These are phyloP conservation scores for Drosophila testacea DNA, from an alignment of 2,888 invertebrate genomes.

Conservation along the genomic window DNA sequence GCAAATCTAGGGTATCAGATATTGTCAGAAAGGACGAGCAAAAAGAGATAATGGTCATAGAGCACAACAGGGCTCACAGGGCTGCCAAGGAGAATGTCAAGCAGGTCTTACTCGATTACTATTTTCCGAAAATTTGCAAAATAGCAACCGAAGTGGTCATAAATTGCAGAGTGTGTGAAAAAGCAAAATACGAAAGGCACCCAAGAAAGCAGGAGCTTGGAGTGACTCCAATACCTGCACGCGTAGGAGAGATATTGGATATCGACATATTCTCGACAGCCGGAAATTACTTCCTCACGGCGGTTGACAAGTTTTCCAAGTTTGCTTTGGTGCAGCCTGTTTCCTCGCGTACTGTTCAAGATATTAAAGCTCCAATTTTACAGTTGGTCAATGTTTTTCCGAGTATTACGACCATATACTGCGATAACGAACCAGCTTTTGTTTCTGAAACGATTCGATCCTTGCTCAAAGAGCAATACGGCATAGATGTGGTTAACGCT, in stretches of 20 bases:
- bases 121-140: conserved; percentile 4
- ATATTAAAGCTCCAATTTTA: neutral
- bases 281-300: neutral
- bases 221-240: neutral
- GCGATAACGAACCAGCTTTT: conserved; percentile 3
- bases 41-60: too few species aligned
- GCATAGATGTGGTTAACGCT: too few species aligned
- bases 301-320: neutral
- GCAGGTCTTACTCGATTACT: too few species aligned
- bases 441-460: too few species aligned
- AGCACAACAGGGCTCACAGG: too few species aligned
- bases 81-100: too few species aligned
- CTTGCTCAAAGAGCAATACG: neutral
- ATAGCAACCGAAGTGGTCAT: neutral
- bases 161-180: too few species aligned
- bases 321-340: neutral
- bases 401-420: conserved; percentile 1
- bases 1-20: too few species aligned
- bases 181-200: too few species aligned
- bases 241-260: too few species aligned
- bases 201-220: neutral
- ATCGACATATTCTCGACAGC: neutral
- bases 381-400: conserved; percentile 8
- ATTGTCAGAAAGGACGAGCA: too few species aligned
- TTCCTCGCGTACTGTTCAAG: neutral